A percentile compares a stretch with the other conserved stretches of the same genome.
Evolutionary conservation across 2,888 invertebrate genomes (phyloP).

Genomic region (Epirrhoe alternata): DNA sequence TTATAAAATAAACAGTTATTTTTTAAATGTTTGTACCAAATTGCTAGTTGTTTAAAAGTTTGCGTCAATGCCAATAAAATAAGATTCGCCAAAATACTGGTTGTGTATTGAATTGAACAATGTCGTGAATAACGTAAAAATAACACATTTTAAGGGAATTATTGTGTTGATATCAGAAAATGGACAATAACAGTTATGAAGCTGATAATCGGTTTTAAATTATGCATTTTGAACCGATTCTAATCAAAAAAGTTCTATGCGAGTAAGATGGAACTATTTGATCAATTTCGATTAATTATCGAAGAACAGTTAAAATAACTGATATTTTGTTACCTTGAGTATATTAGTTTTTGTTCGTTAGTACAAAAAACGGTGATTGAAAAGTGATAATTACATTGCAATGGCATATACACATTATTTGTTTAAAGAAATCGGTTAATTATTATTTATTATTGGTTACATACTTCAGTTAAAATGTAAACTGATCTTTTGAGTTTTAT

Average conservation of each 20-base stretch:
- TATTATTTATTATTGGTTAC: slow-evolving; percentile 10
- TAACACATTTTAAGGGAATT: not conserved
- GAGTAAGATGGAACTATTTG: not conserved
- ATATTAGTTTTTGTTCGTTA: slow-evolving; percentile 46
- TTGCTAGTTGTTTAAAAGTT: slow-evolving; percentile 16
- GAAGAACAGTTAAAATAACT: slow-evolving; percentile 1
- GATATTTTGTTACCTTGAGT: slow-evolving; percentile 39
- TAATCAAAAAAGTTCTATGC: not conserved
- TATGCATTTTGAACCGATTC: not conserved
- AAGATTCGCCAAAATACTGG: slow-evolving; percentile 35
- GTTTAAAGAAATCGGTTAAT: slow-evolving; percentile 14
- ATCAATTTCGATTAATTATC: not conserved
- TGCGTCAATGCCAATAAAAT: slow-evolving; percentile 1
- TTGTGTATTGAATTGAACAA: slow-evolving; percentile 26
- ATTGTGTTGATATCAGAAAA: slow-evolving; percentile 3
- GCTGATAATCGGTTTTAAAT: not conserved
- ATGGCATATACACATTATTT: slow-evolving; percentile 19
- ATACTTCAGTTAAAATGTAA: not conserved
- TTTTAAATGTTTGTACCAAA: slow-evolving; percentile 4
- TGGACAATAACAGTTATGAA: slow-evolving; percentile 3
- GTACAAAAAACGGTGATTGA: slow-evolving; percentile 52
- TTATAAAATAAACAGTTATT: not conserved
- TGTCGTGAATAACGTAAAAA: slow-evolving; percentile 17
- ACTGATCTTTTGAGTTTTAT: not conserved
- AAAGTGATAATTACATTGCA: slow-evolving; percentile 41